Conservation (phyloP, 2,888 invertebrate species). For the Orthonevra nobilis region DNA sequence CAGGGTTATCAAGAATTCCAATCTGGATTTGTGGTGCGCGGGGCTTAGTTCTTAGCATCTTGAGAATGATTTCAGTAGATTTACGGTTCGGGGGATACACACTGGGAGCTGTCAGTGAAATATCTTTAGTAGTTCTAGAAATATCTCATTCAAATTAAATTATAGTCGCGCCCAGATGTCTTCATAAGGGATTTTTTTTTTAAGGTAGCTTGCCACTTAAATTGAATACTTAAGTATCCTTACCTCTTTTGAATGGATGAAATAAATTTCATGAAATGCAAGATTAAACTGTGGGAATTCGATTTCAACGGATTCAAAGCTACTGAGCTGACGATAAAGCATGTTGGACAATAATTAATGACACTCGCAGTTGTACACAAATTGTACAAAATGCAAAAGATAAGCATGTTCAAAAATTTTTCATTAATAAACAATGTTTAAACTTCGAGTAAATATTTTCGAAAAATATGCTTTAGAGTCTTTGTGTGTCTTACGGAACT, state of each 20-base stretch:
- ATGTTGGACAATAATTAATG: constrained; percentile 17
- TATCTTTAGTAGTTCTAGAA: constrained; percentile 57
- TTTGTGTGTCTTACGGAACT: no score
- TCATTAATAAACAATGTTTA: no score
- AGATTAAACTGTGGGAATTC: constrained; percentile 54
- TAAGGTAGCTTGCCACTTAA: constrained; percentile 52
- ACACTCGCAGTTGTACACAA: no score
- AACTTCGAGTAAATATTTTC: no score
- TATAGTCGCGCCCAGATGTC: constrained; percentile 39
- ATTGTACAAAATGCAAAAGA: no score
- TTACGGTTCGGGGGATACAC: constrained; percentile 37
- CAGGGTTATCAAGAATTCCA: constrained; percentile 43
- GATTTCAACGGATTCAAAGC: constrained; percentile 12
- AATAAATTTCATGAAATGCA: constrained; percentile 59
- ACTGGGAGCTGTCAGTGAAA: constrained; percentile 67
- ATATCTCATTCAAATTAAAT: constrained; percentile 56
- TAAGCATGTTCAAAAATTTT: no score
- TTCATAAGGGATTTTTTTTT: constrained; percentile 42
- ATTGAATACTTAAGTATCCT: background rate
- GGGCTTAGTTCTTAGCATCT: constrained; percentile 26
- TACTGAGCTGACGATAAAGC: background rate
- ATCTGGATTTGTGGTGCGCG: constrained; percentile 55
- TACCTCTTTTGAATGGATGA: constrained; percentile 13
- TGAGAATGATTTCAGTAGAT: constrained; percentile 38
- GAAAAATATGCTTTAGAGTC: no score